phyloP scores from a whole-genome alignment of 2,888 invertebrate species.

The Nomada ferruginata region DNA sequence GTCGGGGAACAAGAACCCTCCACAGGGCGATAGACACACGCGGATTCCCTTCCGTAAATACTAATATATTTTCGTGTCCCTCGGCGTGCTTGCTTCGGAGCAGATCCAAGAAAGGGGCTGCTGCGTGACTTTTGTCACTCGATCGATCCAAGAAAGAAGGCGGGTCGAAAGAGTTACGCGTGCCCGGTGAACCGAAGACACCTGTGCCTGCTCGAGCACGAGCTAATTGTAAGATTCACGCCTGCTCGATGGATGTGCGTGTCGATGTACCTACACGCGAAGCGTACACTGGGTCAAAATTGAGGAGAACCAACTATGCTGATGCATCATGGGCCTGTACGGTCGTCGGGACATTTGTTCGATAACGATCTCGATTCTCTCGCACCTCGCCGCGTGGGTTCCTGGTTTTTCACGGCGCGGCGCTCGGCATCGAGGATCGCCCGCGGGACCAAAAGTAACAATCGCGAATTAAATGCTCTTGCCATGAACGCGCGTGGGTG shows the following conservation, averaged over 20 bases:
- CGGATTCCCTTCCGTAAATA: conserved; percentile 20
- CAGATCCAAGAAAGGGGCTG: background rate
- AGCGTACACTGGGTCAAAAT: background rate
- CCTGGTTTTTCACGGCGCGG: conserved; percentile 27
- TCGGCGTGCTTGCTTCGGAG: too few species aligned
- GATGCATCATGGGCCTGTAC: conserved; percentile 6
- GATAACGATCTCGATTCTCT: conserved; percentile 71
- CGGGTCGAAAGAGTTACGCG: background rate
- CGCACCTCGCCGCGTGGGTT: conserved; percentile 42
- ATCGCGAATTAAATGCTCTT: conserved; percentile 17
- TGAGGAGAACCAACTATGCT: background rate
- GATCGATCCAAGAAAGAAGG: background rate
- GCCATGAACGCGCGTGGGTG: conserved; percentile 6
- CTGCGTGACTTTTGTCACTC: too few species aligned
- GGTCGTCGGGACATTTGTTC: conserved; percentile 55
- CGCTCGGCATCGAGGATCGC: conserved; percentile 21
- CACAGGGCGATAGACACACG: background rate
- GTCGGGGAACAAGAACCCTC: conserved; percentile 33
- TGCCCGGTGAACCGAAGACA: background rate
- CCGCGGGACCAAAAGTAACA: background rate
- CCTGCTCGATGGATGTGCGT: background rate
- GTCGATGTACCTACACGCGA: background rate
- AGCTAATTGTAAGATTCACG: background rate
- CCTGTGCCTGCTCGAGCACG: background rate
- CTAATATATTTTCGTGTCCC: background rate